Conservation (phyloP, 2,888 invertebrate genomes). For the Ernsta delagoae region DNA sequence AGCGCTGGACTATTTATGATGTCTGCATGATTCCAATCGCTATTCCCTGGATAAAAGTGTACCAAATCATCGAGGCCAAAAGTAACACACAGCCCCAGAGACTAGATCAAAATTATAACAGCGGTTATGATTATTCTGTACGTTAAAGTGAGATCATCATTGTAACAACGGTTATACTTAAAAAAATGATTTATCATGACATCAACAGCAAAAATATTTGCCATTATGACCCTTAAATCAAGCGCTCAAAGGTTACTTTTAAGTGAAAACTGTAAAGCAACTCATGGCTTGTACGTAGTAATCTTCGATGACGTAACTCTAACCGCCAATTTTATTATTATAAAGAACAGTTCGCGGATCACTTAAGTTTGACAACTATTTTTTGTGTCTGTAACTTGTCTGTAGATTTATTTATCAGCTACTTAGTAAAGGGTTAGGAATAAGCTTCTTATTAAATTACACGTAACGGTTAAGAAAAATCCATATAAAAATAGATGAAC, state of each 20-base stretch:
- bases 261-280: not conserved
- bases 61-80: too few relatives aligned
- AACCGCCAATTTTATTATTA: not conserved
- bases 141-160: constrained; percentile 33
- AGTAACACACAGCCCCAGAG: too few relatives aligned
- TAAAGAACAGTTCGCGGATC: not conserved
- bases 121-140: not conserved
- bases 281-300: constrained; percentile 6
- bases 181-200: not conserved
- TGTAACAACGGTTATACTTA: constrained; percentile 20
- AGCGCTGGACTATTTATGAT: too few relatives aligned
- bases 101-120: too few relatives aligned
- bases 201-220: not conserved
- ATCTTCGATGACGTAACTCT: constrained; percentile 10
- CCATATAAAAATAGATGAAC: too few relatives aligned
- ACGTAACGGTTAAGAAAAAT: too few relatives aligned
- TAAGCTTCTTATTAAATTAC: too few relatives aligned
- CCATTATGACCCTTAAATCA: constrained; percentile 4
- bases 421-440: too few relatives aligned
- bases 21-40: too few relatives aligned
- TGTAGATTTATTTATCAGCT: too few relatives aligned
- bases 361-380: not conserved
- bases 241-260: not conserved
- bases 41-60: too few relatives aligned
- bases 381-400: too few relatives aligned